These are phyloP conservation scores for Clinocottus analis DNA, from an alignment of 2,113 vertebrate species.

Conservation along the genomic window DNA sequence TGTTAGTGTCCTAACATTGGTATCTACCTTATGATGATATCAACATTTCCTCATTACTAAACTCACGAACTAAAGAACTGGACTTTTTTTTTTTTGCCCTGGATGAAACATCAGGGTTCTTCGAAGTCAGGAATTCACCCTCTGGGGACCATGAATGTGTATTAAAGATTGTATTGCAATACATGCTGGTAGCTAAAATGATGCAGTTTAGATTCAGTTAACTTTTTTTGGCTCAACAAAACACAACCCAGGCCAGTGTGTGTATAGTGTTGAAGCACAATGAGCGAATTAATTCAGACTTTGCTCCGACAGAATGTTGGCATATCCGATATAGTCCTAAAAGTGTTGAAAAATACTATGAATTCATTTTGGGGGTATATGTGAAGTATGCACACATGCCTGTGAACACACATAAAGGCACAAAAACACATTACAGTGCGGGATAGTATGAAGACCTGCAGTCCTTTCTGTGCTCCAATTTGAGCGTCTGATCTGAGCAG, in stretches of 20 bases:
- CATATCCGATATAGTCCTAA: not conserved
- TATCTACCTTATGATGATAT: too few species aligned
- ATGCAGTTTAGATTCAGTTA: not conserved
- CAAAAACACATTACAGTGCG: conserved; percentile 54
- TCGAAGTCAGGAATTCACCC: not conserved
- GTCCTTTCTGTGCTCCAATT: conserved; percentile 87
- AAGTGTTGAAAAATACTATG: not conserved
- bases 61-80: not conserved
- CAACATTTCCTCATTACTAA: not conserved
- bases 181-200: not conserved
- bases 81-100: not conserved
- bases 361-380: not conserved
- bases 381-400: conserved; percentile 12
- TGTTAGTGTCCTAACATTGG: too few species aligned
- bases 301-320: not conserved
- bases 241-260: not conserved
- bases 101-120: not conserved
- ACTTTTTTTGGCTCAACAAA: not conserved
- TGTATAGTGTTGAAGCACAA: not conserved
- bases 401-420: conserved; percentile 34
- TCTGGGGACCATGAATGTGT: not conserved
- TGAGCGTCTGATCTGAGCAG: conserved; percentile 90
- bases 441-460: conserved; percentile 82
- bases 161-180: not conserved
- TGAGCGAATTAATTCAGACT: not conserved